Evolutionary conservation across 1,140 invertebrate genomes (phyloP).

Genomic region (Piezodorus guildinii): DNA sequence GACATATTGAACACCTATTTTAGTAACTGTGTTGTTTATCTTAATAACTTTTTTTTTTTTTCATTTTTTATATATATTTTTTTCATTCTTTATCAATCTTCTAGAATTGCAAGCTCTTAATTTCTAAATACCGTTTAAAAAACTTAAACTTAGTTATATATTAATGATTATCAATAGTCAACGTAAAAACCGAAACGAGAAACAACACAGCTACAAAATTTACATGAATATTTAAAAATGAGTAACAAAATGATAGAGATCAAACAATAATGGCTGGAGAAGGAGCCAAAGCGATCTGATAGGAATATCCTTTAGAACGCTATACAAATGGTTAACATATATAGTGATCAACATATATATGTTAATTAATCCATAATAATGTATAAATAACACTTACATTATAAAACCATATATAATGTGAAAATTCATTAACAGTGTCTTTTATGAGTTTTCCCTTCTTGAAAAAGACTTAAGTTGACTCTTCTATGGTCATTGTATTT

Average conservation of each 20-base stretch:
- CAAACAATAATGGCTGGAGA: constrained; percentile 1
- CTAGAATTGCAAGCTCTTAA: not conserved
- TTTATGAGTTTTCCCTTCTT: constrained; percentile 1
- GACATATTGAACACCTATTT: constrained; percentile 1
- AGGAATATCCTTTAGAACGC: not conserved
- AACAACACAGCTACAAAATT: constrained; percentile 7
- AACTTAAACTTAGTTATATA: not conserved
- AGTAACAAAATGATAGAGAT: constrained; percentile 6
- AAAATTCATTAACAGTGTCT: constrained; percentile 3
- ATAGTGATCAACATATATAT: not conserved
- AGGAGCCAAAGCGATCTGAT: not conserved
- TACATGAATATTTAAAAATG: not conserved
- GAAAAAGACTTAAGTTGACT: not conserved
- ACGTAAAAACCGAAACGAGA: not conserved
- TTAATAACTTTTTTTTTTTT: not conserved
- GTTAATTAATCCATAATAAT: not conserved
- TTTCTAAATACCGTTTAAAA: not conserved
- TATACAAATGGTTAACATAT: not conserved
- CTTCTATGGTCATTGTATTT: not conserved
- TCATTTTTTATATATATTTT: not conserved
- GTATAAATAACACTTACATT: constrained; percentile 1
- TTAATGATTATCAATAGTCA: not conserved
- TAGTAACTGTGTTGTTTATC: constrained; percentile 3
- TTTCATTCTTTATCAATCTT: not conserved
- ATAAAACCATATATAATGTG: not conserved